Evolutionary conservation across 2,888 invertebrate species (phyloP), one percentile per base, ranked within the genome.

Genomic region (Cephus pygmeus): DNA sequence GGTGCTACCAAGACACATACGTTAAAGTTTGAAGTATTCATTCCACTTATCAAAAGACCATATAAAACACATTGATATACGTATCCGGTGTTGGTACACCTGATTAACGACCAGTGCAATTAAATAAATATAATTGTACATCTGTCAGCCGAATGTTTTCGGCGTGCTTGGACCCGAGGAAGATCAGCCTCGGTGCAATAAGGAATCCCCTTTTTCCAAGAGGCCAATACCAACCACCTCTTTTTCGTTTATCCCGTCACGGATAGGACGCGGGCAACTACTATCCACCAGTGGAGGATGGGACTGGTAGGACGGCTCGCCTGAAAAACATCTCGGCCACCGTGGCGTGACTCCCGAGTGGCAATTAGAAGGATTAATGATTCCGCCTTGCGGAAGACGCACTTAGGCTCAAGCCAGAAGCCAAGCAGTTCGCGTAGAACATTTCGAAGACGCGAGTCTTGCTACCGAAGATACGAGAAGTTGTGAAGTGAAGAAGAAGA

Each of bases 291-390:
- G 56, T 1, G 11, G 56, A 23, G 56, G 56, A 23, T 23, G 56
- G 23, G 56, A 15, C 56, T 56, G 56, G 56, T 23, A 34, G 69
- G 3, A 31, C 69, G 30, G 71, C 15, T 71, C 71, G 71, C 12
- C 71, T 71, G 33, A 75, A 56, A 75, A 69, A 68, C 71, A 23
- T 30, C 73, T 35, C 35, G 78, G 81, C 83, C 83, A 77, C 82
- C 81, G 79, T 80, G 79, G 83, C 85, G 83, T 83, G 85, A 84
- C 85, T 85, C 79, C 82, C 79, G 85, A 86, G 86, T 88, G 88
- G 88, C 88, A 88, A 88, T 88, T 88, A 88, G 87, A 87, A 88
- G 87, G 88, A 88, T 88, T 88, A 87, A 88, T 88, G 88, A 88
- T 88, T 87, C 80, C 82, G 84, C 83, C 80, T 77, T 80, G 79